Evolutionary conservation across 2,113 vertebrate genomes (phyloP).

Genomic region (Onychostruthus taczanowskii): DNA sequence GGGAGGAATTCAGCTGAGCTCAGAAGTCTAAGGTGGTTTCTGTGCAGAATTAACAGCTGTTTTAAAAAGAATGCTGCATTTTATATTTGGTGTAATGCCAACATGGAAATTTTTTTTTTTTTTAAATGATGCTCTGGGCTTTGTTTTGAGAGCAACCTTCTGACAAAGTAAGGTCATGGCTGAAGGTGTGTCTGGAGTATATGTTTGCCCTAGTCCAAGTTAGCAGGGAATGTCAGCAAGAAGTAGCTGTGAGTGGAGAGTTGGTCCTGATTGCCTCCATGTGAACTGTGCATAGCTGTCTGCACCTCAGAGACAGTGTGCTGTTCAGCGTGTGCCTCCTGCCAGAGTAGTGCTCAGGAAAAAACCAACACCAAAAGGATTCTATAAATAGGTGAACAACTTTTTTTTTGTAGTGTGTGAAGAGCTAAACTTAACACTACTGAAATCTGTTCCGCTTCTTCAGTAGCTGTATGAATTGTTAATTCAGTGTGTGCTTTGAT

Average conservation of each 20-base stretch:
- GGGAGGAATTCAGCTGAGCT: neutral
- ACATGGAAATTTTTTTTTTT: neutral
- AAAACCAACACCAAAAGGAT: neutral
- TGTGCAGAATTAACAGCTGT: neutral
- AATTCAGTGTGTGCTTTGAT: neutral
- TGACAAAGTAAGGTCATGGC: neutral
- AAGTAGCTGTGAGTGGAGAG: neutral
- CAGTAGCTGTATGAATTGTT: neutral
- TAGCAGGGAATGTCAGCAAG: neutral
- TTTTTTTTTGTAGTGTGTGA: neutral
- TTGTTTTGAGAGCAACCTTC: neutral
- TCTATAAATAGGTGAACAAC: neutral
- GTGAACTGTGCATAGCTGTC: neutral
- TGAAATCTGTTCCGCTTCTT: neutral
- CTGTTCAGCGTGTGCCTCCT: neutral
- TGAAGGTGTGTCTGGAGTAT: neutral
- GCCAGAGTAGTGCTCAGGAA: neutral
- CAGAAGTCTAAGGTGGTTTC: neutral
- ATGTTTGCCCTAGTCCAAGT: neutral
- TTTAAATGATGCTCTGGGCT: neutral
- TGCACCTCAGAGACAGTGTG: neutral
- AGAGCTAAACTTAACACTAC: neutral
- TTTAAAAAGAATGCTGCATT: neutral
- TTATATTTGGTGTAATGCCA: neutral
- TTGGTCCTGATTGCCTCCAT: accelerated